phyloP scores from a whole-genome alignment of 2,797 vertebrate species.

The Valencia hispanica region DNA sequence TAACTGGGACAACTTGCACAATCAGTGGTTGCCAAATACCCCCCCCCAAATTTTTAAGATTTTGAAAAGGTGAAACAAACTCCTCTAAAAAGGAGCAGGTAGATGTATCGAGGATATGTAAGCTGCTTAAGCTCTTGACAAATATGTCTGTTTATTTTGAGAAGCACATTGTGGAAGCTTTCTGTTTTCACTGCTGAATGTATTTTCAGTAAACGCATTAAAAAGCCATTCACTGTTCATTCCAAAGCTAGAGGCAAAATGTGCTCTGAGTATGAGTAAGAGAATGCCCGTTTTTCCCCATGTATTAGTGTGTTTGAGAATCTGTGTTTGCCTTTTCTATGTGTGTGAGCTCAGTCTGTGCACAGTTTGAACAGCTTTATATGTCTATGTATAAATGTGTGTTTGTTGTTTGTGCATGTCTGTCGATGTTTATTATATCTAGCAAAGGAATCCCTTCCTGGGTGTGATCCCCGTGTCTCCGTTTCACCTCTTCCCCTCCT shows the following conservation, averaged over 20 bases:
- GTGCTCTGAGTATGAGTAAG: slow-evolving; percentile 24
- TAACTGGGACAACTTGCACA: too few relatives aligned
- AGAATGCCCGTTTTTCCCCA: slow-evolving; percentile 14
- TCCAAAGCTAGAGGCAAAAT: slow-evolving; percentile 39
- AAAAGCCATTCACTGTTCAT: slow-evolving; percentile 51
- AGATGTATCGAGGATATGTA: slow-evolving; percentile 13
- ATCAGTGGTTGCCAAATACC: too few relatives aligned
- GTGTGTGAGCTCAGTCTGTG: slow-evolving; percentile 13
- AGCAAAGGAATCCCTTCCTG: slow-evolving; percentile 28
- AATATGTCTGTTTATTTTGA: slow-evolving; percentile 32
- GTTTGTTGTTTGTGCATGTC: slow-evolving; percentile 4
- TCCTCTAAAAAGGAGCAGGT: slow-evolving; percentile 12
- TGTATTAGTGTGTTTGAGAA: slow-evolving; percentile 7
- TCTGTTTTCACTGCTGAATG: slow-evolving; percentile 42
- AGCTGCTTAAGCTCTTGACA: slow-evolving; percentile 33
- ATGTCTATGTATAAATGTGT: background rate
- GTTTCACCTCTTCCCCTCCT: slow-evolving; percentile 24
- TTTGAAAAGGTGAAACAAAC: background rate
- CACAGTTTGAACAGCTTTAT: slow-evolving; percentile 18
- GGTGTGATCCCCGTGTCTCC: slow-evolving; percentile 40
- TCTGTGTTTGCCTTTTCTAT: slow-evolving; percentile 12
- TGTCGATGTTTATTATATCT: slow-evolving; percentile 43
- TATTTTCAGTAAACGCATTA: slow-evolving; percentile 58
- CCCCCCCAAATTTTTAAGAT: too few relatives aligned
- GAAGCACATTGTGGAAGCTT: slow-evolving; percentile 33